Conservation (phyloP, 2,797 vertebrate genomes). For the Acanthurus lineatus region DNA sequence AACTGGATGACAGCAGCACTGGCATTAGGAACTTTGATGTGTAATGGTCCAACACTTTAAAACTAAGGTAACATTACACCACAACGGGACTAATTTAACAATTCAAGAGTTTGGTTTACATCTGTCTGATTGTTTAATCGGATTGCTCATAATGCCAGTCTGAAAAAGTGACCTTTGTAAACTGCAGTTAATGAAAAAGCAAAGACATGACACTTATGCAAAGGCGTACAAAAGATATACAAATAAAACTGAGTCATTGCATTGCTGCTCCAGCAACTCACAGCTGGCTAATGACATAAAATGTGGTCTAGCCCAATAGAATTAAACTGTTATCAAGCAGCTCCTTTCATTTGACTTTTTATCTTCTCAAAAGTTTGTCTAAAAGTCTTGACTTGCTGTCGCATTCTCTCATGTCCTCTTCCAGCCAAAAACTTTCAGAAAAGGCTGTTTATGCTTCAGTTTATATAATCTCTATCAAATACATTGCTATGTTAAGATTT, state of each 20-base stretch:
- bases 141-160: background rate
- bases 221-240: conserved; percentile 28
- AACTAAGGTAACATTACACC: background rate
- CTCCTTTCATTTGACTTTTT: background rate
- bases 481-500: too few relatives aligned
- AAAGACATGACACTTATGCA: background rate
- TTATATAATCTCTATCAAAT: too few relatives aligned
- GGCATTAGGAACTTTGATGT: background rate
- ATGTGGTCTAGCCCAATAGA: background rate
- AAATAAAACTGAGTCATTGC: background rate
- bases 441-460: too few relatives aligned
- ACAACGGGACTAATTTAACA: background rate
- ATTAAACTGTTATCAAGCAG: background rate
- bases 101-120: background rate
- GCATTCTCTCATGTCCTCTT: background rate
- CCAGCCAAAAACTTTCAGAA: background rate
- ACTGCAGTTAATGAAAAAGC: background rate
- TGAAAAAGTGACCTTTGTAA: background rate
- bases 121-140: background rate
- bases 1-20: background rate
- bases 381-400: background rate
- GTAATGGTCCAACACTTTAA: background rate
- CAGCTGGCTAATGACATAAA: background rate
- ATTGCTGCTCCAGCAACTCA: background rate
- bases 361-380: conserved; percentile 9